Evolutionary conservation across 1,140 invertebrate species (phyloP), one percentile per base, ranked within the genome.

Genomic region (Scaptomyza pallida): DNA sequence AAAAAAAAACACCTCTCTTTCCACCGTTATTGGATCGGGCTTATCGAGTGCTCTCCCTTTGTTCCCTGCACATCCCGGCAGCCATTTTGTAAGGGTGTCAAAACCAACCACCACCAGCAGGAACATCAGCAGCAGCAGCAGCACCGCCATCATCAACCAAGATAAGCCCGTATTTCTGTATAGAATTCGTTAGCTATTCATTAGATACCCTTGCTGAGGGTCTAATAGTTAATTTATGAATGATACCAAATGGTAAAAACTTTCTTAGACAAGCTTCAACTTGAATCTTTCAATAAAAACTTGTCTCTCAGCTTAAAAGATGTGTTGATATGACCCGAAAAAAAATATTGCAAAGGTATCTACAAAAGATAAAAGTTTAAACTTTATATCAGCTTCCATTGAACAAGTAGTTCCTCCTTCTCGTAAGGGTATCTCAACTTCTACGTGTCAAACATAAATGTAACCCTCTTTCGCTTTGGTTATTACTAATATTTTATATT

Each of bases 121-220:
- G n/a, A 50, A 3, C 45, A 43, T 8, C 33, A 67, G 21, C 45
- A 57, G n/a, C 33, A 48, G 30, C 62, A 48, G 19, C 61, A 26
- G 4, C 17, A 51, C n/a, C 50, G 12, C 12, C 23, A 52, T 16
- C 48, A 21, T 41, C 40, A 33, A 6, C 33, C 40, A 5, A 15
- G 51, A 52, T 72, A 52, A 72, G 61, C 75, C 68, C 69, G 61
- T 67, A 78, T 78, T 26, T 43, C 41, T 73, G 62, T 72, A 50
- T 72, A 59, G 51, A 57, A 44, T 16, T 65, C 72, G 59, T 48
- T 73, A 55, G 50, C 80, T 80, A 85, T 80, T 85, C 80, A 85
- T 59, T 37, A 26, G 23, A 80, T 73, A 62, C 41, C 35, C 47
- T 41, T 37, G 12, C 33, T n/a, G 2, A 35, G 9, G 9, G 30